Evolutionary conservation across 2,797 vertebrate genomes (phyloP).

Genomic region (Amniataba percoides): DNA sequence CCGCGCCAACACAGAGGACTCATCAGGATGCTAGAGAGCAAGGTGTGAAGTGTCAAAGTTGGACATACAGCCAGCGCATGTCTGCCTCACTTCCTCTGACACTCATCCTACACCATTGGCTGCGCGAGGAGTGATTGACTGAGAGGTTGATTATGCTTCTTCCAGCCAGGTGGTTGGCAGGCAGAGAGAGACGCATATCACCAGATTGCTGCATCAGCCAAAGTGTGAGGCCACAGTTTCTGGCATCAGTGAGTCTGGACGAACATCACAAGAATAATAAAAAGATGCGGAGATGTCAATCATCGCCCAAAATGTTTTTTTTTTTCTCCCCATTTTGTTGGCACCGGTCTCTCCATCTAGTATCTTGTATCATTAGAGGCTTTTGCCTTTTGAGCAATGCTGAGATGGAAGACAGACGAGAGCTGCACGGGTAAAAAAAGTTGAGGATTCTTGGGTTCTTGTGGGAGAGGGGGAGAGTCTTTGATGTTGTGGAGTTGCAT

Average conservation of each 20-base stretch:
- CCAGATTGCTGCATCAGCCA: constrained; percentile 83
- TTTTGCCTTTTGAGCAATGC: constrained; percentile 68
- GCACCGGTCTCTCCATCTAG: constrained; percentile 70
- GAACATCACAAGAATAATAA: constrained; percentile 82
- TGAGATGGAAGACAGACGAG: constrained; percentile 66
- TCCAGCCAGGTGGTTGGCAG: constrained; percentile 82
- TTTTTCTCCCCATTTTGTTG: constrained; percentile 56
- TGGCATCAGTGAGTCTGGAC: constrained; percentile 76
- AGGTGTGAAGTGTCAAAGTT: constrained; percentile 76
- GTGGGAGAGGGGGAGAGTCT: constrained; percentile 65
- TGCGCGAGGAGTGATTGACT: constrained; percentile 76
- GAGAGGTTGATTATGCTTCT: constrained; percentile 75
- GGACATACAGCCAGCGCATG: constrained; percentile 66
- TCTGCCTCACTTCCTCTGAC: constrained; percentile 73
- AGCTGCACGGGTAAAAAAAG: constrained; percentile 54
- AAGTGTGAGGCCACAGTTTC: constrained; percentile 79
- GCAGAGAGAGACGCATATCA: constrained; percentile 70
- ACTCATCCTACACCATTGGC: constrained; percentile 70
- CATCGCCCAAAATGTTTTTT: constrained; percentile 69
- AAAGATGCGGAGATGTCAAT: constrained; percentile 78
- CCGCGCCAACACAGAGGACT: constrained; percentile 49
- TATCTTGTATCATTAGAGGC: constrained; percentile 76
- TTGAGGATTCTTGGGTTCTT: constrained; percentile 70
- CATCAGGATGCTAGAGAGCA: constrained; percentile 69
- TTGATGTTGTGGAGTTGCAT: constrained; percentile 80